Evolutionary conservation across 2,113 vertebrate genomes (phyloP).

Genomic region (Hoplias malabaricus): DNA sequence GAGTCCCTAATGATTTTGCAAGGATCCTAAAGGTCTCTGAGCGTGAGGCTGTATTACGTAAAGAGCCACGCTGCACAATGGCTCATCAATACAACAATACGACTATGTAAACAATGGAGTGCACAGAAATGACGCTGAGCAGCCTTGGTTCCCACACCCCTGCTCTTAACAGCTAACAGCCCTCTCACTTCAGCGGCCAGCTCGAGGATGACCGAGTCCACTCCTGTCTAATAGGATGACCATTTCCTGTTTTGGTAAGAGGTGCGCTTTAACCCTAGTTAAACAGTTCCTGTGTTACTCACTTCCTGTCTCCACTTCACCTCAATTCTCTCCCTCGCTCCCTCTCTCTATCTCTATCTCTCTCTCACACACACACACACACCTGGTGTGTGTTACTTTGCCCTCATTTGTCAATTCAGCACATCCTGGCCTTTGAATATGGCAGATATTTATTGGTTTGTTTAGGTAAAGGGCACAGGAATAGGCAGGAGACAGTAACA

Average conservation of each 20-base stretch:
- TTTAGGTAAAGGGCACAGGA: conserved; percentile 41
- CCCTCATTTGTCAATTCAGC: conserved; percentile 46
- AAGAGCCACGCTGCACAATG: conserved; percentile 54
- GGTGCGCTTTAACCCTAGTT: conserved; percentile 58
- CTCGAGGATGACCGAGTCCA: conserved; percentile 51
- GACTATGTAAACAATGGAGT: conserved; percentile 71
- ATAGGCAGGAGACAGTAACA: conserved; percentile 6
- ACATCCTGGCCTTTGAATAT: conserved; percentile 56
- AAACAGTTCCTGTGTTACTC: conserved; percentile 45
- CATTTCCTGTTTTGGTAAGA: conserved; percentile 68
- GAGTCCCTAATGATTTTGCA: conserved; percentile 12
- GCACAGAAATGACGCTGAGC: conserved; percentile 50
- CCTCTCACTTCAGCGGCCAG: conserved; percentile 53
- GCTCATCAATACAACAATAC: conserved; percentile 56
- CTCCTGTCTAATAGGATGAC: conserved; percentile 59
- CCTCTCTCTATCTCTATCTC: too few species aligned
- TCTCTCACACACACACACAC: conserved; percentile 45
- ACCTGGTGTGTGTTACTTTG: conserved; percentile 43
- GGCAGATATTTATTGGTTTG: conserved; percentile 53
- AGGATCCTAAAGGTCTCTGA: conserved; percentile 37
- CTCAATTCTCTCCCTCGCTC: too few species aligned
- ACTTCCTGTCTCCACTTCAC: conserved; percentile 67
- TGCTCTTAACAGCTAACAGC: conserved; percentile 45
- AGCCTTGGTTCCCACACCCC: conserved; percentile 73
- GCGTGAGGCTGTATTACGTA: conserved; percentile 43